phyloP scores from a whole-genome alignment of 2,113 vertebrate species.

The Hypomesus transpacificus region DNA sequence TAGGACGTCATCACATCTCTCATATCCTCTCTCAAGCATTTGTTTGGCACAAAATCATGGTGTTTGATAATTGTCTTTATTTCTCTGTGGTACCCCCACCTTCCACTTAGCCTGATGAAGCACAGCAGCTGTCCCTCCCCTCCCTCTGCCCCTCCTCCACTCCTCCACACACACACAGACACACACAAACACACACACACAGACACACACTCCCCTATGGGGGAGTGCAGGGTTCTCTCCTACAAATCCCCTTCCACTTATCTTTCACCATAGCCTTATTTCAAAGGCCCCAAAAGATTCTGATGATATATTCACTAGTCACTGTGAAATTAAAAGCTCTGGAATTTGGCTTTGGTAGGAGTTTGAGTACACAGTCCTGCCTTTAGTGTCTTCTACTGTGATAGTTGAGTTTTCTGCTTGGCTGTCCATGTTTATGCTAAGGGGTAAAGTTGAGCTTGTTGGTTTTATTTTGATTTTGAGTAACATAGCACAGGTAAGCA shows the following conservation, averaged over 20 bases:
- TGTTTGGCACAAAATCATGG: conserved; percentile 16
- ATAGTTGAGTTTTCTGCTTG: too few relatives aligned
- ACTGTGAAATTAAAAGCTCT: conserved; percentile 4
- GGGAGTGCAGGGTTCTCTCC: conserved; percentile 5
- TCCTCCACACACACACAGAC: not conserved
- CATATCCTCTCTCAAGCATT: not conserved
- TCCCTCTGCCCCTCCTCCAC: conserved; percentile 1
- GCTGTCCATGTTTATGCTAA: not conserved
- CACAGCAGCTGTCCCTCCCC: not conserved
- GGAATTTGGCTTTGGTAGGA: conserved; percentile 2
- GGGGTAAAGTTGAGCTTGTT: not conserved
- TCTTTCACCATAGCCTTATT: conserved; percentile 48
- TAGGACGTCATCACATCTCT: too few relatives aligned
- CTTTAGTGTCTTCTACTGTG: too few relatives aligned
- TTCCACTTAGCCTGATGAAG: conserved; percentile 25
- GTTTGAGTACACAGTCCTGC: not conserved
- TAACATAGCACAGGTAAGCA: too few relatives aligned
- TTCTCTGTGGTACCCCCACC: conserved; percentile 13
- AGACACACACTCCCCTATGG: conserved; percentile 13
- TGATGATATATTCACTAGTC: not conserved
- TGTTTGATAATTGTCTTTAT: conserved; percentile 23
- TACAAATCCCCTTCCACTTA: conserved; percentile 11
- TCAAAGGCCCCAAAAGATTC: conserved; percentile 9
- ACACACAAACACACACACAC: conserved; percentile 22
- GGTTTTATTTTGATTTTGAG: too few relatives aligned